phyloP scores from a whole-genome alignment of 2,113 vertebrate species.

The Parotia lawesii region DNA sequence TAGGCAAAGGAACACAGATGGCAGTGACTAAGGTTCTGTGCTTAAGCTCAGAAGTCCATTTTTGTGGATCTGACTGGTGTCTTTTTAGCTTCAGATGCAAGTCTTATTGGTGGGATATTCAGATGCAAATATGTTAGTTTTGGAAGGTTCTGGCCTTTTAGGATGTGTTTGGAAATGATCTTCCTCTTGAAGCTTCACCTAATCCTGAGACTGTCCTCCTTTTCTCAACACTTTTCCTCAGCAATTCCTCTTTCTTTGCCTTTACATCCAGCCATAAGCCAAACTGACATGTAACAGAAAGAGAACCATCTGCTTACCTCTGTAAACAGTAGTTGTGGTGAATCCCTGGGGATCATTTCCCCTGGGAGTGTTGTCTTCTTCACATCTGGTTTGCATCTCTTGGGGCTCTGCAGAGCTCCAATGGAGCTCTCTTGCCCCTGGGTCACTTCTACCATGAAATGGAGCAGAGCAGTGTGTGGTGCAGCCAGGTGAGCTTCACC shows the following conservation, averaged over 20 bases:
- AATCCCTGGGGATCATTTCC: neutral
- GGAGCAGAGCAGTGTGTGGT: neutral
- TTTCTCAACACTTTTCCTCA: neutral
- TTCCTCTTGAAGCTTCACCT: neutral
- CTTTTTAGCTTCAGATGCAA: neutral
- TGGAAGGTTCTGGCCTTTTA: neutral
- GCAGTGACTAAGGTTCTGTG: neutral
- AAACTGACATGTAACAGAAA: neutral
- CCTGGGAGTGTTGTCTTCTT: neutral
- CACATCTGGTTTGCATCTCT: neutral
- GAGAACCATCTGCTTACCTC: neutral
- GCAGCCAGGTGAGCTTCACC: neutral
- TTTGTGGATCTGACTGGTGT: neutral
- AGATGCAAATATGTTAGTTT: neutral
- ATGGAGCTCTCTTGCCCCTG: neutral
- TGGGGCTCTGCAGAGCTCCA: neutral
- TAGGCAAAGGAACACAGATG: neutral
- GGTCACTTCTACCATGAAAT: neutral
- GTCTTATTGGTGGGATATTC: neutral
- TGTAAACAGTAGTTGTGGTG: neutral
- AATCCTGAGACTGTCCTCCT: neutral
- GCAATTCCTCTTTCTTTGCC: neutral
- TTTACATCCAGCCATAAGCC: neutral
- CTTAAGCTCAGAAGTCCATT: neutral
- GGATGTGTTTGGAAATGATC: neutral